A percentile compares a stretch with the other conserved stretches of the same genome.
These are phyloP conservation scores for Callyntrura sp. DNA, from an alignment of 2,888 invertebrate genomes.

Conservation along the genomic window DNA sequence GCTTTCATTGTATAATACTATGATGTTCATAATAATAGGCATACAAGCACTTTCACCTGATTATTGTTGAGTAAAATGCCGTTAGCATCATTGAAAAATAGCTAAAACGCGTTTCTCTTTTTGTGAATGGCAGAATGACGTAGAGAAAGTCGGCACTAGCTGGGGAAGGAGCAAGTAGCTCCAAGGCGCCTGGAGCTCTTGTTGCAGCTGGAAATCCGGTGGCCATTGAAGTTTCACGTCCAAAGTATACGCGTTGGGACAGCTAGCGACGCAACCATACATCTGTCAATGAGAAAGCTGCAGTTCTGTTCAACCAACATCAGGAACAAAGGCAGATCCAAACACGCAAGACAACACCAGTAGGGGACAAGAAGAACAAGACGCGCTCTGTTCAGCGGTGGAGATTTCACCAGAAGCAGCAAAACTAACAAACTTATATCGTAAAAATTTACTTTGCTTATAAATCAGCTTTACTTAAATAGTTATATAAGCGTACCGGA, in stretches of 20 bases:
- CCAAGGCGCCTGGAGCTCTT: constrained; percentile 59
- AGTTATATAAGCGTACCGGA: constrained; percentile 54
- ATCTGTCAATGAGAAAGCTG: constrained; percentile 6
- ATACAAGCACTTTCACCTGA: not conserved
- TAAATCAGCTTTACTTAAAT: constrained; percentile 26
- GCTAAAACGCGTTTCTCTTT: not conserved
- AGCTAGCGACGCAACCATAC: constrained; percentile 6
- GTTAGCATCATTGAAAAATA: not conserved
- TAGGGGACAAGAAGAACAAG: not conserved
- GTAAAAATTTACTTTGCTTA: constrained; percentile 16
- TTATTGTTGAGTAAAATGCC: too few species aligned
- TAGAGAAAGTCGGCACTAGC: not conserved
- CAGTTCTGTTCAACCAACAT: not conserved
- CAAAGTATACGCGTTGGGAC: constrained; percentile 8
- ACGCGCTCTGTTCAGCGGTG: constrained; percentile 47
- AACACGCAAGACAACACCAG: not conserved
- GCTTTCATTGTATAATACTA: too few species aligned
- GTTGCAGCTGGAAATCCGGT: constrained; percentile 4
- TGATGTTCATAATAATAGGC: too few species aligned
- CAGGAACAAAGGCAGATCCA: constrained; percentile 1
- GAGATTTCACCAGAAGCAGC: not conserved
- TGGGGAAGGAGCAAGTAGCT: constrained; percentile 25
- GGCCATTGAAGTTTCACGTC: constrained; percentile 49
- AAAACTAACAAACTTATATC: not conserved
- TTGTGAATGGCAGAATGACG: constrained; percentile 15